phyloP scores from a whole-genome alignment of 1,140 invertebrate genomes.

The Eumeta japonica region DNA sequence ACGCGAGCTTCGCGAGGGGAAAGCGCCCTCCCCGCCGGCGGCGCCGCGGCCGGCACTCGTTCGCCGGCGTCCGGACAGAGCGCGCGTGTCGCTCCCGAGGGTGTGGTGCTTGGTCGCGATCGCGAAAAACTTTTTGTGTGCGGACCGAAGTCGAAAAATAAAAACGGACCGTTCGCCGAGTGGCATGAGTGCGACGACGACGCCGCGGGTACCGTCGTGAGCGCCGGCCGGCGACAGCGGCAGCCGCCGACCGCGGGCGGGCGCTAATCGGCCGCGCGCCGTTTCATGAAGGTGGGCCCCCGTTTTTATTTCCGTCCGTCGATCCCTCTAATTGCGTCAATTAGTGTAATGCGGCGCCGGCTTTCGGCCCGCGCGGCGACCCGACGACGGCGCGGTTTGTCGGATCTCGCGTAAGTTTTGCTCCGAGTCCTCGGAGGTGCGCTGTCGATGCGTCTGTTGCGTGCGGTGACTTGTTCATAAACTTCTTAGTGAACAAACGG shows the following conservation, averaged over 20 bases:
- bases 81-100: conserved; percentile 15
- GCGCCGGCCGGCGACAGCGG: too few relatives aligned
- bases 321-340: conserved; percentile 58
- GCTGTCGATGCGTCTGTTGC: too few relatives aligned
- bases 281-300: conserved; percentile 56
- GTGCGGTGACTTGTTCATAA: too few relatives aligned
- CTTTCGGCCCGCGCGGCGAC: too few relatives aligned
- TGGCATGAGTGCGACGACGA: conserved; percentile 37
- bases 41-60: conserved; percentile 15
- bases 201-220: too few relatives aligned
- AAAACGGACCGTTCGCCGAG: conserved; percentile 37
- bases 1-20: conserved; percentile 34
- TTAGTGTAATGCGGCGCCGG: conserved; percentile 57
- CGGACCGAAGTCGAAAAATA: conserved; percentile 27
- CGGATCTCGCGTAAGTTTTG: too few relatives aligned
- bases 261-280: conserved; percentile 52
- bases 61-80: conserved; percentile 22
- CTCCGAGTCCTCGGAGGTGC: too few relatives aligned
- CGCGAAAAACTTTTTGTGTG: conserved; percentile 53
- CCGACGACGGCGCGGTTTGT: too few relatives aligned
- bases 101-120: conserved; percentile 21
- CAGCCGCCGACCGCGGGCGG: too few relatives aligned
- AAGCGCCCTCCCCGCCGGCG: conserved; percentile 32
- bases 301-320: conserved; percentile 57
- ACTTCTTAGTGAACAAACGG: too few relatives aligned